Conservation (phyloP, 2,113 vertebrate species). For the Bufo bufo region DNA sequence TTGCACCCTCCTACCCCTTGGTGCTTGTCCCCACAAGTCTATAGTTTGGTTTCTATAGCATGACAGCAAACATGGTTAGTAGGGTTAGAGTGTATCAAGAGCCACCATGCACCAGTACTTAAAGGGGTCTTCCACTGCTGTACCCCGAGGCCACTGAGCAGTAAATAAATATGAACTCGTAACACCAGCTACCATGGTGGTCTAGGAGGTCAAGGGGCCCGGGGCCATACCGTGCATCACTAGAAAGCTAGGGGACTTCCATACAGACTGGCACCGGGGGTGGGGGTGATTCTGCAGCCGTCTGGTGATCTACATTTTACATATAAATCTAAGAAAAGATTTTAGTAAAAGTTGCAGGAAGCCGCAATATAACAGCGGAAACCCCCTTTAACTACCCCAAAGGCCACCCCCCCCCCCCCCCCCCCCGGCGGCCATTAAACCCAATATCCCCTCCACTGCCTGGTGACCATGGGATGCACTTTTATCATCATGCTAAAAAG, state of each 20-base stretch:
- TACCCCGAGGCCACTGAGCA: neutral
- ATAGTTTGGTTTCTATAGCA: neutral
- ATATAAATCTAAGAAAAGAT: neutral
- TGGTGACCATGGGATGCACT: neutral
- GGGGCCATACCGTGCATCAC: neutral
- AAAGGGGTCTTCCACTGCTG: neutral
- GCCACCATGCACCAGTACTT: neutral
- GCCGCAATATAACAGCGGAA: neutral
- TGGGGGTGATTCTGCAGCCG: no score
- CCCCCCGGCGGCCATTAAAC: neutral
- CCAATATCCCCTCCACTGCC: neutral
- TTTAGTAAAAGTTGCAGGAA: constrained; percentile 1
- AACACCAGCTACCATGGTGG: no score
- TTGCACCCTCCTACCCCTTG: neutral
- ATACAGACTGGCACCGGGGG: no score
- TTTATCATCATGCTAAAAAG: neutral
- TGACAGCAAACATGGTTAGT: neutral
- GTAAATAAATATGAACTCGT: no score
- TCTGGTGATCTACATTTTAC: no score
- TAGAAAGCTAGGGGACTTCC: no score
- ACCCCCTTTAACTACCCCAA: no score
- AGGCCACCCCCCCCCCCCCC: neutral
- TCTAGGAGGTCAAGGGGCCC: no score
- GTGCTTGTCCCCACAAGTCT: neutral
- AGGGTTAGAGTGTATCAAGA: neutral